Percentiles rank a stretch among this genome's conserved stretches.
Evolutionary conservation across 2,888 invertebrate genomes (phyloP).

Genomic region (Drosophila nigricruria): DNA sequence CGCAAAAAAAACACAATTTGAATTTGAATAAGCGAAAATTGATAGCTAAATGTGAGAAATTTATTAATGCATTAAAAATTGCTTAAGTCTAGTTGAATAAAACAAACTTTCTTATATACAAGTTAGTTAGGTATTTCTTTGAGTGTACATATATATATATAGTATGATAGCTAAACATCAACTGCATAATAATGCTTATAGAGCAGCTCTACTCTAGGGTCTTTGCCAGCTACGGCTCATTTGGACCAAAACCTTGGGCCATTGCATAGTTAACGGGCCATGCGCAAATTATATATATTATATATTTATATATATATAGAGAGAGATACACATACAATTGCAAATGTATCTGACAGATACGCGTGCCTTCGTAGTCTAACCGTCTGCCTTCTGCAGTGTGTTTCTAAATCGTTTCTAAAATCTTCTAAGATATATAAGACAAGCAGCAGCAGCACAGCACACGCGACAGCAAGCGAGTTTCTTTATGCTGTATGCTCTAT

Average conservation of each 20-base stretch:
- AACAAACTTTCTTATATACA: not conserved
- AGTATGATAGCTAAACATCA: not conserved
- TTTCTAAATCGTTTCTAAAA: constrained; percentile 54
- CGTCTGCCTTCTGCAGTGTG: constrained; percentile 21
- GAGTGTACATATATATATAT: not conserved
- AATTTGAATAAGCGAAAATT: not conserved
- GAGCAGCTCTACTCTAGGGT: constrained; percentile 1
- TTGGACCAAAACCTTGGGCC: constrained; percentile 51
- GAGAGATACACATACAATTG: constrained; percentile 1
- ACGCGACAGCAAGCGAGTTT: constrained; percentile 46
- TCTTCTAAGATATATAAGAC: constrained; percentile 51
- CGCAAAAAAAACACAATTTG: not conserved
- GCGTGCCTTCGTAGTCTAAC: constrained; percentile 41
- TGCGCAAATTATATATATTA: constrained; percentile 35
- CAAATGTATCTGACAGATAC: constrained; percentile 58
- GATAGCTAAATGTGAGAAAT: not conserved
- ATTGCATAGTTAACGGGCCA: constrained; percentile 66
- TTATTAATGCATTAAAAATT: not conserved
- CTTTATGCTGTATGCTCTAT: constrained; percentile 56
- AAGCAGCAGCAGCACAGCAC: constrained; percentile 12
- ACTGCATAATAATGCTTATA: constrained; percentile 3
- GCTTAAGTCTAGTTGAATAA: not conserved
- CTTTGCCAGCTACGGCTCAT: constrained; percentile 21
- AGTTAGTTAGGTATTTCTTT: not conserved
- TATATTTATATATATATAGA: not conserved